Percentiles rank a stretch among this genome's conserved stretches.
These are phyloP conservation scores for Tanypteryx hageni DNA, from an alignment of 2,888 invertebrate species.

Conservation along the genomic window DNA sequence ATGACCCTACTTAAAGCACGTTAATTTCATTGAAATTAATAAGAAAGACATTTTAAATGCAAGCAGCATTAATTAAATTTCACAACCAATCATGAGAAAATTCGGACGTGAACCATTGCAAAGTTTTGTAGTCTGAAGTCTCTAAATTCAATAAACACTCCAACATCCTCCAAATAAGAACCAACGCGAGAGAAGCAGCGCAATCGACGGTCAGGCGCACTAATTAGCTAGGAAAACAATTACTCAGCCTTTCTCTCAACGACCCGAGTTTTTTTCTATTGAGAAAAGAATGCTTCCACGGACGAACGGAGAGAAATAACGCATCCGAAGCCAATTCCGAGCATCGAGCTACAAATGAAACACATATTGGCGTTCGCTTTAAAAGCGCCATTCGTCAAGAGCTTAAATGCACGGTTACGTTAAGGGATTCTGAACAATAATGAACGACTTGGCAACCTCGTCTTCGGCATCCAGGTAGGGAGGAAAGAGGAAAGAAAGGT, in stretches of 20 bases:
- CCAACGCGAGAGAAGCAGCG: neutral
- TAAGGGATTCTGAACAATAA: neutral
- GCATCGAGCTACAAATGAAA: neutral
- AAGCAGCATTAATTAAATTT: too few relatives aligned
- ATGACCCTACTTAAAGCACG: too few relatives aligned
- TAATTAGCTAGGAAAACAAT: slow-evolving; percentile 48
- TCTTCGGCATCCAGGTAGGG: slow-evolving; percentile 19
- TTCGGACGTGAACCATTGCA: too few relatives aligned
- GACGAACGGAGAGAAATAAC: slow-evolving; percentile 3
- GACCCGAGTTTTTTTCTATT: neutral
- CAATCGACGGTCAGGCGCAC: slow-evolving; percentile 5
- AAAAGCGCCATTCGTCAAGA: slow-evolving; percentile 41
- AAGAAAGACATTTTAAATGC: too few relatives aligned
- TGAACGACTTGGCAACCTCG: slow-evolving; percentile 33
- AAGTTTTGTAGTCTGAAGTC: neutral
- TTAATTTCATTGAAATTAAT: too few relatives aligned
- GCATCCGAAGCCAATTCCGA: slow-evolving; percentile 25
- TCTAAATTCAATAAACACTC: neutral
- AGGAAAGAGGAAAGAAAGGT: neutral
- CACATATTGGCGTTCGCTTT: slow-evolving; percentile 43
- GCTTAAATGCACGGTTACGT: neutral
- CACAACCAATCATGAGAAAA: too few relatives aligned
- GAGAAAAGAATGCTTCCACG: neutral
- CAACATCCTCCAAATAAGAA: neutral
- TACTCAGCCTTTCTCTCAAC: neutral